These are phyloP conservation scores for Hapalemur alaotrensis DNA, from an alignment of 2,797 vertebrate species.

Conservation along the genomic window DNA sequence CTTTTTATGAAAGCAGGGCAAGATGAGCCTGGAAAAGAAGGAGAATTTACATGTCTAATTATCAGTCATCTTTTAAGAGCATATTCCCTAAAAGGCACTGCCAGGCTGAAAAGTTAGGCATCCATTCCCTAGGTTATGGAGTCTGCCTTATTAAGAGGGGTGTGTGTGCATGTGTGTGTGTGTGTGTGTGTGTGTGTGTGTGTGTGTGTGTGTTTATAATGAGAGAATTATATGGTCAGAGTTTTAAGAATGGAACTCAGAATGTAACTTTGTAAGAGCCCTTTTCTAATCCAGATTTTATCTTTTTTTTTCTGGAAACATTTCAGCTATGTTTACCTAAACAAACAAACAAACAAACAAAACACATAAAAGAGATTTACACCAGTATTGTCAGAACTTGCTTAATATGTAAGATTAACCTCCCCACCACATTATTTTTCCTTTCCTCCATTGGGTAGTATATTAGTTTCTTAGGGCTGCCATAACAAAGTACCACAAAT, in stretches of 20 bases:
- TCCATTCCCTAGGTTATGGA: not conserved
- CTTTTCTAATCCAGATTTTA: not conserved
- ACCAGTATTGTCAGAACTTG: not conserved
- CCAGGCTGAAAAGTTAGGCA: not conserved
- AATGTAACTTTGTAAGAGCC: not conserved
- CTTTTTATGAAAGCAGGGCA: not conserved
- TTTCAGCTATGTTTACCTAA: not conserved
- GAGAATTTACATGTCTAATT: not conserved
- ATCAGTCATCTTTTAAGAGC: not conserved
- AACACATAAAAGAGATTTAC: not conserved
- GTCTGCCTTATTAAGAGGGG: not conserved
- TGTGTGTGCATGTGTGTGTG: not conserved
- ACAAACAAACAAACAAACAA: too few relatives aligned
- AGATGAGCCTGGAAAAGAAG: not conserved
- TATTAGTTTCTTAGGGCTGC: not conserved
- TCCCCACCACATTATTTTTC: not conserved
- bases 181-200: not conserved
- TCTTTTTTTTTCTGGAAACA: not conserved
- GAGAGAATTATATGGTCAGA: not conserved
- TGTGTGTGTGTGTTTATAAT: not conserved
- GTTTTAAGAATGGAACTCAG: slow-evolving; percentile 48
- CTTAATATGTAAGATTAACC: not conserved
- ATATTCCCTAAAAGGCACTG: not conserved
- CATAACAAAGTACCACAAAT: not conserved
- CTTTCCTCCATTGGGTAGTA: not conserved